Evolutionary conservation across 1,140 invertebrate species (phyloP), one percentile per base, ranked within the genome.

Genomic region (Sarcophaga bullata): DNA sequence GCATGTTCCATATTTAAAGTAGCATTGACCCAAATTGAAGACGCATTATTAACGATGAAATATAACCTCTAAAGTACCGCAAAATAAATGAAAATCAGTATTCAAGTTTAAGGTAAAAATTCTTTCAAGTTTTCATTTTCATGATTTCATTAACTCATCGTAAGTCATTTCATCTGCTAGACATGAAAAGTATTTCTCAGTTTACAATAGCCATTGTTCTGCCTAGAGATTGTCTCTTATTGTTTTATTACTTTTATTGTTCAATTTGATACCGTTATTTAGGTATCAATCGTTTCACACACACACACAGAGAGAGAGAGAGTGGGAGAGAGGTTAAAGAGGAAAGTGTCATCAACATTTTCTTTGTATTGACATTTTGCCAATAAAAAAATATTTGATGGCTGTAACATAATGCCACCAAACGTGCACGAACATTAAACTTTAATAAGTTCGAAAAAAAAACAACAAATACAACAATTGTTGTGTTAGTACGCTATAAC

Each of bases 71-170:
- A n/a, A 4, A 68, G 17, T 2, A 68, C 4, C 54, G 15, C n/a
- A n/a, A 0, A 37, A 37, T 37, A 25, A 68, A 68, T 10, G 15
- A 15, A 25, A 58, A n/a, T n/a, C n/a, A 68, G 19, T 17, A 15
- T 62, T 62, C 54, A 62, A 62, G 54, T 62, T 62, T 62, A 62
- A 15, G 54, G 54, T 11, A n/a, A 62, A 62, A 62, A 62, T 62
- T 6, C 11, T 58, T 6, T 58, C 6, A 37, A 37, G 25, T 37
- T 37, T 37, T 2, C 25, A 37, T 37, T 37, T 37, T 4, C 25
- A 1, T 37, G 25, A 37, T 37, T 37, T 37, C 25, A 37, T 37
- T 37, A 37, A 37, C 25, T 1, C 25, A 37, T 4, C 25, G 25
- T 4, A 37, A 37, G n/a, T n/a, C n/a, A n/a, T 37, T 37, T 37